Conservation (phyloP, 2,888 invertebrate species). For the Cephus runcator region DNA sequence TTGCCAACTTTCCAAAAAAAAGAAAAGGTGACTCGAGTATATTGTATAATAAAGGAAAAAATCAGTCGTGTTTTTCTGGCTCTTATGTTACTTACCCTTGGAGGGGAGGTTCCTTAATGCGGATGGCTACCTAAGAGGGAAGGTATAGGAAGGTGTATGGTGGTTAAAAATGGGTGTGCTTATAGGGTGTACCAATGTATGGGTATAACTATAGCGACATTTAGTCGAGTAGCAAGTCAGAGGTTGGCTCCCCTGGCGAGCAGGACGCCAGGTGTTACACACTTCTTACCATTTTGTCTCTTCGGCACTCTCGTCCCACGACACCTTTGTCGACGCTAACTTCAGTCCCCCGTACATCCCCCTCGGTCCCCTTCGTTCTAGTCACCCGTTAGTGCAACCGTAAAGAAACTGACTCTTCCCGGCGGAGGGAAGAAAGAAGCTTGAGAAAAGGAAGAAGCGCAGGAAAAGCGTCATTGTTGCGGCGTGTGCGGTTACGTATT, state of each 20-base stretch:
- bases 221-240: background rate
- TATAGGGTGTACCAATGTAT: background rate
- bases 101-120: background rate
- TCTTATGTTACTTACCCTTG: background rate
- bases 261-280: conserved; percentile 3
- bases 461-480: conserved; percentile 1
- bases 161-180: background rate
- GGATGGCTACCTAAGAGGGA: background rate
- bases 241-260: background rate
- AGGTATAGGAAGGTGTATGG: background rate
- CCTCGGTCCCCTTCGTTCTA: background rate
- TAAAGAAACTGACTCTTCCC: background rate
- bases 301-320: conserved; percentile 1
- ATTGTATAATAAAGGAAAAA: background rate
- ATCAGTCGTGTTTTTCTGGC: background rate
- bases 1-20: background rate
- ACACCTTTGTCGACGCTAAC: conserved; percentile 2
- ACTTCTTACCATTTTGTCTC: conserved; percentile 3
- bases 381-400: background rate
- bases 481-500: background rate
- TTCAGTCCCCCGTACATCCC: background rate
- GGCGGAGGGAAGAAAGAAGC: background rate
- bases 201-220: background rate
- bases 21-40: background rate
- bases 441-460: background rate